phyloP scores from a whole-genome alignment of 1,140 invertebrate genomes.

The Micrasema minimum region DNA sequence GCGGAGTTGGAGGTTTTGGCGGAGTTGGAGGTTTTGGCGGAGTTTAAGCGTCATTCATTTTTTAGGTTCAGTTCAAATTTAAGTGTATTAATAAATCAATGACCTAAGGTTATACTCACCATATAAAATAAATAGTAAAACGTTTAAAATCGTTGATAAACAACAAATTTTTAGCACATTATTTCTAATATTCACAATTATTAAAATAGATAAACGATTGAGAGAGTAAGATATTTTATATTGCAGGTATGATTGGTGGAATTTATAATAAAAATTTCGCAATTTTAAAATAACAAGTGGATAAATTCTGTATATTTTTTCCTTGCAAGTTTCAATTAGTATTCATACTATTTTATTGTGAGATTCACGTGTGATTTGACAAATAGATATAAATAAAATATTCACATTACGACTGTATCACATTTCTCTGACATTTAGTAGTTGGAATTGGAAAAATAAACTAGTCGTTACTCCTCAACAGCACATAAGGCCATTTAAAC shows the following conservation, averaged over 20 bases:
- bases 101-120: too few species aligned
- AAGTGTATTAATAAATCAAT: too few species aligned
- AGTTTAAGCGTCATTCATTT: too few species aligned
- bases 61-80: too few species aligned
- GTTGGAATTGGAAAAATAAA: neutral
- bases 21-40: too few species aligned
- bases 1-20: too few species aligned
- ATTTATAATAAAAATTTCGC: neutral
- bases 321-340: neutral
- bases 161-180: too few species aligned
- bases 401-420: slow-evolving; percentile 5
- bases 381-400: neutral
- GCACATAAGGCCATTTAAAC: neutral
- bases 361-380: neutral
- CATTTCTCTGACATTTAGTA: neutral
- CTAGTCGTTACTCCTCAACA: neutral
- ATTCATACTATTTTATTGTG: neutral
- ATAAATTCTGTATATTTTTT: neutral
- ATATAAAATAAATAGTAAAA: too few species aligned
- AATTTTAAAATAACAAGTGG: neutral
- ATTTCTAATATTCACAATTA: too few species aligned
- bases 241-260: neutral
- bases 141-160: too few species aligned
- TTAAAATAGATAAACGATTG: too few species aligned
- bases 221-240: neutral